Percentiles rank a stretch among this genome's conserved stretches.
These are phyloP conservation scores for Dryadula phaetusa DNA, from an alignment of 2,888 invertebrate species.

Conservation along the genomic window DNA sequence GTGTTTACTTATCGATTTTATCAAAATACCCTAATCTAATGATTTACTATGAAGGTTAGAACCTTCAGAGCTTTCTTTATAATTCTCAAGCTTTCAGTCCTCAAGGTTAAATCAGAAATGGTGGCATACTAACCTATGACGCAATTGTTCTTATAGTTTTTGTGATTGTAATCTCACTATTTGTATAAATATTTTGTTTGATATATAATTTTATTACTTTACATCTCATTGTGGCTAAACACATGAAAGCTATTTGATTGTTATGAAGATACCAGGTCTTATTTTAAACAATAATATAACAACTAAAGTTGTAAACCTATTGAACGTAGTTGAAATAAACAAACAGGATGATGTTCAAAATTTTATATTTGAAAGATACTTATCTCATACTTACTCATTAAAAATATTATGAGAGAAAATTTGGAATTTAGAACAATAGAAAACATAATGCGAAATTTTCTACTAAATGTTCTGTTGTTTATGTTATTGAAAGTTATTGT, in stretches of 20 bases:
- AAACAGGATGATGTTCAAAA: not conserved
- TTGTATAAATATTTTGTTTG: not conserved
- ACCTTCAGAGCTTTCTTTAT: slow-evolving; percentile 35
- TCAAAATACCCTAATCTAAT: slow-evolving; percentile 31
- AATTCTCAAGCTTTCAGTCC: slow-evolving; percentile 28
- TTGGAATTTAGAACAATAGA: too few species aligned
- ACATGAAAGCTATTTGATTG: slow-evolving; percentile 15
- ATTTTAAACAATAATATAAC: slow-evolving; percentile 28
- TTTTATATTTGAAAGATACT: too few species aligned
- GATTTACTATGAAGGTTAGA: slow-evolving; percentile 37
- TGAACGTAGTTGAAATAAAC: slow-evolving; percentile 34
- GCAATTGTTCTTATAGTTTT: not conserved
- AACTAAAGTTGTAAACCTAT: slow-evolving; percentile 40
- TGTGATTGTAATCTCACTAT: not conserved
- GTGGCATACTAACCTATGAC: not conserved
- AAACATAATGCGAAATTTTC: not conserved
- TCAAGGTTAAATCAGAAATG: slow-evolving; percentile 18
- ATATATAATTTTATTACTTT: not conserved
- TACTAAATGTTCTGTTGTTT: not conserved
- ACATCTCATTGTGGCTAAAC: not conserved
- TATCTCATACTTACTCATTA: too few species aligned
- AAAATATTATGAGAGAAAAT: too few species aligned
- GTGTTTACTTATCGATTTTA: slow-evolving; percentile 38
- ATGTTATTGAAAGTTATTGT: not conserved
- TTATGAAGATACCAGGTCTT: slow-evolving; percentile 23